phyloP scores from a whole-genome alignment of 2,888 invertebrate species.

The Germaria angustata region DNA sequence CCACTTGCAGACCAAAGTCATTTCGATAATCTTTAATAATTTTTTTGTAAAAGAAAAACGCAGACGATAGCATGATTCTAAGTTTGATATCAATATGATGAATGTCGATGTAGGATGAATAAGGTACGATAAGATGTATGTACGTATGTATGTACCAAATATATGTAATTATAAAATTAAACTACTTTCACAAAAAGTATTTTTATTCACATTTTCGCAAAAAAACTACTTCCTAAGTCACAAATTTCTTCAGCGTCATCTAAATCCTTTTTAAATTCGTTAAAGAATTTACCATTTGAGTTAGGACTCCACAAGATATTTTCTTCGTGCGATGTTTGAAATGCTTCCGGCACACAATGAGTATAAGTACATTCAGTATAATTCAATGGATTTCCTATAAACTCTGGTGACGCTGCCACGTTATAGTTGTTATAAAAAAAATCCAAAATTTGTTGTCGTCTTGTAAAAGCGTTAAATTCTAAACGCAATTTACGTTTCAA shows the following conservation, averaged over 20 bases:
- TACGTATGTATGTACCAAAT: no score
- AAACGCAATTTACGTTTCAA: conserved; percentile 87
- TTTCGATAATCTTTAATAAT: no score
- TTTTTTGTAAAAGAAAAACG: no score
- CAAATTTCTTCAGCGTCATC: conserved; percentile 66
- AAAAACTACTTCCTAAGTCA: conserved; percentile 71
- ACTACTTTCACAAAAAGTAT: neutral
- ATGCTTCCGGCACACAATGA: conserved; percentile 69
- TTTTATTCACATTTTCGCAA: conserved; percentile 67
- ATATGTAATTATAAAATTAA: no score
- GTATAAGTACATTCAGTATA: conserved; percentile 72
- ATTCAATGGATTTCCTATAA: conserved; percentile 31
- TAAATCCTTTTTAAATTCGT: conserved; percentile 70
- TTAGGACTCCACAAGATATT: conserved; percentile 67
- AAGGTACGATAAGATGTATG: no score
- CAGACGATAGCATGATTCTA: no score
- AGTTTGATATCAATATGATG: no score
- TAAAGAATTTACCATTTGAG: conserved; percentile 74
- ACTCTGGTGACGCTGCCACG: conserved; percentile 76
- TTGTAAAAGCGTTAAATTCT: conserved; percentile 88
- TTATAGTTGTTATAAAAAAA: conserved; percentile 84
- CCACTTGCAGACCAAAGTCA: no score
- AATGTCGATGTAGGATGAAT: no score
- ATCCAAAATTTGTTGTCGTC: conserved; percentile 85
- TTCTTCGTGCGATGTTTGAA: conserved; percentile 9